Percentiles rank a stretch among this genome's conserved stretches.
Conservation (phyloP, 2,797 vertebrate species). For the Coluber constrictor region DNA sequence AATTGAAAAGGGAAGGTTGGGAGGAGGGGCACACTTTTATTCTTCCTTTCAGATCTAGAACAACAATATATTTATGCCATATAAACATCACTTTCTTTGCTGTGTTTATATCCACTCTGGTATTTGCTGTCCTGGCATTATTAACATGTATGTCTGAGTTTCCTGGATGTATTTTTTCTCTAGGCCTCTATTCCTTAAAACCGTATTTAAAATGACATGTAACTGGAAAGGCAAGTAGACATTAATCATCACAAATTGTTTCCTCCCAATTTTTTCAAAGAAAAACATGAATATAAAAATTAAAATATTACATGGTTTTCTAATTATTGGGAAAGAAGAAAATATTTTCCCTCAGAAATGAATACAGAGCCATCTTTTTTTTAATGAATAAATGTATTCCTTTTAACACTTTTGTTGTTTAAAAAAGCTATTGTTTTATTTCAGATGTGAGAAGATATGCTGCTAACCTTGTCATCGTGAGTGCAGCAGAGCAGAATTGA, state of each 20-base stretch:
- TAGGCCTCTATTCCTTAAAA: constrained; percentile 29
- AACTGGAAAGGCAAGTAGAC: constrained; percentile 32
- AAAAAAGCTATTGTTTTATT: constrained; percentile 72
- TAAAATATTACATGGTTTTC: constrained; percentile 31
- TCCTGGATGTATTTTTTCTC: constrained; percentile 42
- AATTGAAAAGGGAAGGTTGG: neutral
- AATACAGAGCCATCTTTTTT: constrained; percentile 55
- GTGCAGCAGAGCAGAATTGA: constrained; percentile 84
- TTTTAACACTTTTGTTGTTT: constrained; percentile 66
- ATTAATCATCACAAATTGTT: constrained; percentile 22
- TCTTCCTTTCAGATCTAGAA: constrained; percentile 1
- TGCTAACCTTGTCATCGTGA: constrained; percentile 85
- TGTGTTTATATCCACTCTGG: neutral
- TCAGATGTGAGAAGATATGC: constrained; percentile 76
- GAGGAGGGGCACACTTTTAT: neutral
- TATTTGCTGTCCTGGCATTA: constrained; percentile 32
- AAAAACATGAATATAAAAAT: constrained; percentile 11
- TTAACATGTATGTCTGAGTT: constrained; percentile 41
- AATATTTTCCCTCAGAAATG: constrained; percentile 8
- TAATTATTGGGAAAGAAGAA: constrained; percentile 56
- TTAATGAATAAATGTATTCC: constrained; percentile 67
- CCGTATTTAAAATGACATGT: constrained; percentile 29
- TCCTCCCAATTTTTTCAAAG: constrained; percentile 15
- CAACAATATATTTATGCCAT: constrained; percentile 20
- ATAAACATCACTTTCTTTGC: neutral